Conservation (phyloP, 2,797 vertebrate genomes). For the Tadarida brasiliensis region DNA sequence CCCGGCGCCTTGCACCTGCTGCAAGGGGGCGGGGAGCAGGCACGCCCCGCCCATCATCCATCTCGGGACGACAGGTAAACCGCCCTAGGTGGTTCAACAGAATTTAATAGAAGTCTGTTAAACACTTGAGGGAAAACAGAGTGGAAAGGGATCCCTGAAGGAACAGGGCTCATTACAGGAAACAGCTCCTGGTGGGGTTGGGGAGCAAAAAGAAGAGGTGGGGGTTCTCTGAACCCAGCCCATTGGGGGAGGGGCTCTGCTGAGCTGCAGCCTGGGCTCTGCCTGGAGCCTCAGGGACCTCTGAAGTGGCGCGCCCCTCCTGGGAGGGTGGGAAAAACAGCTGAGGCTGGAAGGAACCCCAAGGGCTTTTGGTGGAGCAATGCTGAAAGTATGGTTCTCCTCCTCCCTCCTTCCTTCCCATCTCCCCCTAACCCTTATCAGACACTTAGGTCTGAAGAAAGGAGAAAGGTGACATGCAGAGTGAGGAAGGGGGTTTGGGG, state of each 20-base stretch:
- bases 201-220: background rate
- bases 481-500: too few species aligned
- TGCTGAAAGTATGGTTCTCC: too few species aligned
- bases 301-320: background rate
- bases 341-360: background rate
- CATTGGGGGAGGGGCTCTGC: background rate
- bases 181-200: too few species aligned
- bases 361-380: background rate
- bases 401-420: background rate
- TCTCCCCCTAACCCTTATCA: background rate
- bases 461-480: background rate
- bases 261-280: background rate
- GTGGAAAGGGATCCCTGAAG: background rate
- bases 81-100: fast-evolving
- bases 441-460: background rate
- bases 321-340: background rate
- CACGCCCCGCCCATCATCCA: fast-evolving
- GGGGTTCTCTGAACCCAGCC: background rate
- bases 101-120: background rate
- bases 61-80: background rate
- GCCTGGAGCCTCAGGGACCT: background rate
- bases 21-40: fast-evolving
- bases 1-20: background rate
- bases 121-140: background rate
- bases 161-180: background rate